phyloP scores from a whole-genome alignment of 2,797 vertebrate species.

The Leptatherina wallacei region DNA sequence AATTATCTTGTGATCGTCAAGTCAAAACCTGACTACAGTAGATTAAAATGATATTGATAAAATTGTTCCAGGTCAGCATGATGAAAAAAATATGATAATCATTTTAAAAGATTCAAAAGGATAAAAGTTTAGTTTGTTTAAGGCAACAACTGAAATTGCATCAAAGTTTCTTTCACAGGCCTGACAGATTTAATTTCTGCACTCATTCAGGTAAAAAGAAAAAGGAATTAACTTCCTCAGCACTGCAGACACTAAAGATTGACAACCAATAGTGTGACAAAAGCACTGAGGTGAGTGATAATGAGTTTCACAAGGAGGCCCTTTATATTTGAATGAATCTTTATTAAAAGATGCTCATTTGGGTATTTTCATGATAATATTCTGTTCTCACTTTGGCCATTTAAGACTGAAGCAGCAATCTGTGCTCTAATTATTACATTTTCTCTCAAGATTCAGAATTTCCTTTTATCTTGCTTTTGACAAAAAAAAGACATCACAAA shows the following conservation, averaged over 20 bases:
- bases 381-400: conserved; percentile 28
- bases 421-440: conserved; percentile 15
- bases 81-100: background rate
- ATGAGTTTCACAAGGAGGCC: conserved; percentile 41
- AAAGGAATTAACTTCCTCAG: conserved; percentile 11
- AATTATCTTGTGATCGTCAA: background rate
- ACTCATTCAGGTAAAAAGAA: conserved; percentile 2
- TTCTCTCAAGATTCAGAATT: conserved; percentile 33
- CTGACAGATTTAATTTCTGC: background rate
- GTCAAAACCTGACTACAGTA: background rate
- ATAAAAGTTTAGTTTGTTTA: background rate
- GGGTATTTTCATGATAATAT: conserved; percentile 32
- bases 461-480: conserved; percentile 22
- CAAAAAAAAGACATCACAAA: conserved; percentile 42
- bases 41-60: background rate
- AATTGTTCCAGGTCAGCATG: background rate
- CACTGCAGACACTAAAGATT: conserved; percentile 19
- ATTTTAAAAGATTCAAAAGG: background rate
- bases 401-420: conserved; percentile 28
- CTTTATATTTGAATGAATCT: conserved; percentile 19
- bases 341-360: conserved; percentile 6
- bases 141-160: background rate
- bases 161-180: conserved; percentile 5
- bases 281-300: conserved; percentile 32
- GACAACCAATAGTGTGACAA: background rate